These are phyloP conservation scores for Chloroclysta siterata DNA, from an alignment of 2,888 invertebrate genomes.

Conservation along the genomic window DNA sequence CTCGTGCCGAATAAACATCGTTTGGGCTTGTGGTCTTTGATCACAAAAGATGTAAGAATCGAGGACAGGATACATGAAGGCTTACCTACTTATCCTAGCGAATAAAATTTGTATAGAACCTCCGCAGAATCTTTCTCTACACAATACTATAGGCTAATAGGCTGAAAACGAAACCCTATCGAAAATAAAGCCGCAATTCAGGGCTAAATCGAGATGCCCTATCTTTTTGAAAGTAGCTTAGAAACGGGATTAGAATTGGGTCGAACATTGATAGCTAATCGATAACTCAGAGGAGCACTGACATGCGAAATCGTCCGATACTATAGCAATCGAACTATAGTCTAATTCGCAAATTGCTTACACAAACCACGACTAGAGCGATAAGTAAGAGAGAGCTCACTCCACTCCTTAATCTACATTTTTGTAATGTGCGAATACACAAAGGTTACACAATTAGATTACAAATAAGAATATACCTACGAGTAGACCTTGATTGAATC, in stretches of 20 bases:
- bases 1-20: not conserved
- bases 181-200: too few species aligned
- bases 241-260: not conserved
- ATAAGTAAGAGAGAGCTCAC: constrained; percentile 10
- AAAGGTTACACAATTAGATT: too few species aligned
- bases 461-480: too few species aligned
- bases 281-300: constrained; percentile 15
- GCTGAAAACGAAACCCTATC: too few species aligned
- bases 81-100: not conserved
- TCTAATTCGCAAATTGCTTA: constrained; percentile 27
- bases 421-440: not conserved
- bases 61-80: not conserved
- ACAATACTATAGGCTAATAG: too few species aligned
- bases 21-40: not conserved
- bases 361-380: constrained; percentile 37
- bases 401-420: not conserved
- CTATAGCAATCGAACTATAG: constrained; percentile 25
- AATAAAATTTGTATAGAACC: too few species aligned
- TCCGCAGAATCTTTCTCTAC: too few species aligned
- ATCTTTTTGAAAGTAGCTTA: not conserved
- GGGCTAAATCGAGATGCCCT: too few species aligned
- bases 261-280: constrained; percentile 7
- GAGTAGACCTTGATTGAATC: too few species aligned
- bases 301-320: constrained; percentile 20
- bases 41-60: not conserved